Base-by-base conservation (phyloP, 2,113 vertebrate genomes). In the Hippocampus abdominalis region DNA sequence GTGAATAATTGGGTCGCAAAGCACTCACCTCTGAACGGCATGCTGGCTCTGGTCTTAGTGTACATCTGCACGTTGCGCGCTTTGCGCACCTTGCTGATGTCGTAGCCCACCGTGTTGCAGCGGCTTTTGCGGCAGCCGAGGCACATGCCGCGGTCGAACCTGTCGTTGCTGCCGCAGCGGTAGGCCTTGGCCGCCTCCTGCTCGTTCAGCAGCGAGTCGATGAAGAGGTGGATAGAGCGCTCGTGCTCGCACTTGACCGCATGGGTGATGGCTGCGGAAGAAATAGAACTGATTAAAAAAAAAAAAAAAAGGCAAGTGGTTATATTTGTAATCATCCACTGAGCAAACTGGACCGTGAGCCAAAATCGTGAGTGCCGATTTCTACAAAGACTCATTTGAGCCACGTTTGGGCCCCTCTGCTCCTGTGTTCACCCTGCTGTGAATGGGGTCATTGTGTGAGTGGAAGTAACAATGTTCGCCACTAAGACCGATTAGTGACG, bases 21-120 rank as follows among this genome's bases (percentile, higher is more conserved):
- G 1, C 49, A 32, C 84, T 75, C n/a, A 93, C 92, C 92, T 92
- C 89, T 89, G 81, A 91, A 93, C 1, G 93, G 93, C 93, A 93
- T 92, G 73, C 82, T 77, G n/a, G 89, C 90, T 32, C 91, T 74
- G 0, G 92, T 93, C 61, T 88, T 91, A 78, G 92, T 91, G 87
- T 89, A 93, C 91, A 93, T 90, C 78, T 87, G 86, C 53, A 84
- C 64, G 3, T 71, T 82, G 68, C 86, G 88, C 0, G 83, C 71
- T 75, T 74, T 84, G 69, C 86, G 88, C 53, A 92, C 84, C 64
- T 74, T 89, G 81, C 71, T 86, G 76, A 88, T 80, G 75, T 82
- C 71, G 13, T 93, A 93, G 83, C 92, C 92, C 77, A 93, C 78
- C 0, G 69, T 85, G 83, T 91, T 93, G 82, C 92, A 93, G 76